Conservation (phyloP, 2,797 vertebrate genomes). For the Sparus aurata region DNA sequence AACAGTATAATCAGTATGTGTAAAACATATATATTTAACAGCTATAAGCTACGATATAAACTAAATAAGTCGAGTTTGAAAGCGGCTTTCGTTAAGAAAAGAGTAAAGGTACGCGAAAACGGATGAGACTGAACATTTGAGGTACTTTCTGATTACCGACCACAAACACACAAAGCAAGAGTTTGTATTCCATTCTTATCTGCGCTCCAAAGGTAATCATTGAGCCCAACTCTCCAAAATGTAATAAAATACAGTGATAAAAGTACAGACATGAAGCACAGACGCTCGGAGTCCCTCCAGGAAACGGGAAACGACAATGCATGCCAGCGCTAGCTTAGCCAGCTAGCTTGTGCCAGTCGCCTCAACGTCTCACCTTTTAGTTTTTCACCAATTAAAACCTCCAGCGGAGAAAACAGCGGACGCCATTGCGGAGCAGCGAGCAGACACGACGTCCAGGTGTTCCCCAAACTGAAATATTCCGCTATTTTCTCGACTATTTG, state of each 20-base stretch:
- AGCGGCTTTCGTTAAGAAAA: background rate
- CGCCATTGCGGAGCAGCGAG: background rate
- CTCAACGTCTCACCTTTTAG: constrained; percentile 61
- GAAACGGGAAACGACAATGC: constrained; percentile 73
- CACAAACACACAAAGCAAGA: background rate
- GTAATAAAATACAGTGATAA: fast-evolving
- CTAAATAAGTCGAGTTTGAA: fast-evolving
- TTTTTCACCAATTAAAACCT: constrained; percentile 25
- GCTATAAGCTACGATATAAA: fast-evolving
- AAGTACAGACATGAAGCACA: background rate
- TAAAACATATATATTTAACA: background rate
- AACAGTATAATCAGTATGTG: background rate
- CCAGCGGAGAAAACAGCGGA: background rate
- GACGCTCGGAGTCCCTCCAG: constrained; percentile 36
- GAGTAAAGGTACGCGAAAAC: background rate
- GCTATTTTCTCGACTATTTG: background rate
- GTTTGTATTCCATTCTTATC: fast-evolving
- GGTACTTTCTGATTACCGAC: background rate
- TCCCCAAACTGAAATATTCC: fast-evolving
- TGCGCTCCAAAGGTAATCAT: fast-evolving
- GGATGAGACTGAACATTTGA: background rate
- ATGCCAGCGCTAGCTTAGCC: constrained; percentile 66
- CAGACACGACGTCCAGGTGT: fast-evolving
- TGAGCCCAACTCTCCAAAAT: fast-evolving
- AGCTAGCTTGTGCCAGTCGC: constrained; percentile 45